A percentile compares a stretch with the other conserved stretches of the same genome.
Conservation (phyloP, 2,888 invertebrate species). For the Sphaerolaimus hirsutus region DNA sequence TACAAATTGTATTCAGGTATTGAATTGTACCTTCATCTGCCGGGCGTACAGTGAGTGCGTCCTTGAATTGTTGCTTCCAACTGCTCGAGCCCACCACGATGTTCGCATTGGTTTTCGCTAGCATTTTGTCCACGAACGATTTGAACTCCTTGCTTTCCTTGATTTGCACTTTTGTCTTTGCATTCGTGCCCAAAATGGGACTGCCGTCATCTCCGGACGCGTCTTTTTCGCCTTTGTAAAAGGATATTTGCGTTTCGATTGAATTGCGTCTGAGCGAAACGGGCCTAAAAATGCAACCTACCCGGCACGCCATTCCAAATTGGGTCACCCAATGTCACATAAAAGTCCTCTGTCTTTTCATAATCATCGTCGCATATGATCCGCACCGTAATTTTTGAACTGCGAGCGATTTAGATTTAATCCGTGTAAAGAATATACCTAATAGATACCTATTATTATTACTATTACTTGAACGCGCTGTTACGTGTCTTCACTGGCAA, state of each 20-base stretch:
- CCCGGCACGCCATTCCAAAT: conserved; percentile 28
- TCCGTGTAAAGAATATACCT: neutral
- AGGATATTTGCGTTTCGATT: neutral
- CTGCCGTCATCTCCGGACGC: conserved; percentile 41
- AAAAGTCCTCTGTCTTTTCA: conserved; percentile 80
- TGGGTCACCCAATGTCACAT: conserved; percentile 69
- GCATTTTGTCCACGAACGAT: conserved; percentile 60
- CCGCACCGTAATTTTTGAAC: conserved; percentile 55
- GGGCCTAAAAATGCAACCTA: neutral
- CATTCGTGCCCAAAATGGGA: conserved; percentile 63
- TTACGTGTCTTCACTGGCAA: too few relatives aligned
- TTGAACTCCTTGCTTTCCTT: conserved; percentile 96
- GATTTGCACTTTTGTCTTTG: conserved; percentile 59
- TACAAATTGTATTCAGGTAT: too few relatives aligned
- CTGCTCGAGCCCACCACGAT: conserved; percentile 68
- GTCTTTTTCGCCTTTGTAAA: conserved; percentile 7
- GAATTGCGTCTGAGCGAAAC: too few relatives aligned
- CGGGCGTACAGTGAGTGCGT: conserved; percentile 86
- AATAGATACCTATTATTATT: too few relatives aligned
- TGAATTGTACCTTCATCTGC: too few relatives aligned
- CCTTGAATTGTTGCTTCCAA: conserved; percentile 92
- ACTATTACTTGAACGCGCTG: too few relatives aligned
- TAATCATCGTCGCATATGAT: conserved; percentile 91
- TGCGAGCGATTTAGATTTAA: conserved; percentile 34
- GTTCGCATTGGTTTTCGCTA: conserved; percentile 80